A percentile compares a stretch with the other conserved stretches of the same genome.
phyloP scores from a whole-genome alignment of 2,797 vertebrate species.

The Darevskia nairensis region DNA sequence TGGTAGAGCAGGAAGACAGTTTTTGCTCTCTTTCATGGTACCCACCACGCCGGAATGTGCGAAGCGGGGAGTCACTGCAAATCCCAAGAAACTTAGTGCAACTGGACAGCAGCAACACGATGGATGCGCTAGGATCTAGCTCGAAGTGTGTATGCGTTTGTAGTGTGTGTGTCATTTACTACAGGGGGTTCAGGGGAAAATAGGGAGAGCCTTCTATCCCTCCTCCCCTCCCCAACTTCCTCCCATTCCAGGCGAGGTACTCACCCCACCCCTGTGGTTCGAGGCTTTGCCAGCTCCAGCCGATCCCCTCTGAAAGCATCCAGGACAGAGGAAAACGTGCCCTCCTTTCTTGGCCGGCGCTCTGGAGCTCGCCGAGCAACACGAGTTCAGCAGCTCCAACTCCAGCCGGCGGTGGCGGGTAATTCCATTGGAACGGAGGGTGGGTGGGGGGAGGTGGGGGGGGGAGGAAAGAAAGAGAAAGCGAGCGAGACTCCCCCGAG shows the following conservation, averaged over 20 bases:
- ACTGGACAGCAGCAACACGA: not conserved
- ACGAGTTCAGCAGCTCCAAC: conserved; percentile 35
- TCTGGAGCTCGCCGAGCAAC: conserved; percentile 56
- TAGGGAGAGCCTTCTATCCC: too few relatives aligned
- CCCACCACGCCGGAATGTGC: not conserved
- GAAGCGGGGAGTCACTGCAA: not conserved
- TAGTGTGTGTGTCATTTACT: too few relatives aligned
- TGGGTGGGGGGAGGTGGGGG: not conserved
- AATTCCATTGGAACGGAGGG: conserved; percentile 21
- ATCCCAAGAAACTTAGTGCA: not conserved
- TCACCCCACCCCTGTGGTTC: conserved; percentile 17
- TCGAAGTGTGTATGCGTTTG: too few relatives aligned
- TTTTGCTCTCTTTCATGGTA: not conserved
- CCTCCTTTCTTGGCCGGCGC: conserved; percentile 40
- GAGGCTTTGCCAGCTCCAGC: not conserved
- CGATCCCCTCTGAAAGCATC: not conserved
- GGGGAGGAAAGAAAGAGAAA: not conserved
- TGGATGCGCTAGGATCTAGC: not conserved
- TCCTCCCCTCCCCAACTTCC: conserved; percentile 38
- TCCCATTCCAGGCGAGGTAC: conserved; percentile 33
- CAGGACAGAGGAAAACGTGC: conserved; percentile 35
- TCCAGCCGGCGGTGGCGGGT: conserved; percentile 5
- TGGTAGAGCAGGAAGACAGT: not conserved
- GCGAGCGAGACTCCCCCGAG: not conserved
- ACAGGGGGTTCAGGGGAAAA: not conserved